Base-by-base conservation (phyloP, 2,888 invertebrate species). In the Oscheius sp. region DNA sequence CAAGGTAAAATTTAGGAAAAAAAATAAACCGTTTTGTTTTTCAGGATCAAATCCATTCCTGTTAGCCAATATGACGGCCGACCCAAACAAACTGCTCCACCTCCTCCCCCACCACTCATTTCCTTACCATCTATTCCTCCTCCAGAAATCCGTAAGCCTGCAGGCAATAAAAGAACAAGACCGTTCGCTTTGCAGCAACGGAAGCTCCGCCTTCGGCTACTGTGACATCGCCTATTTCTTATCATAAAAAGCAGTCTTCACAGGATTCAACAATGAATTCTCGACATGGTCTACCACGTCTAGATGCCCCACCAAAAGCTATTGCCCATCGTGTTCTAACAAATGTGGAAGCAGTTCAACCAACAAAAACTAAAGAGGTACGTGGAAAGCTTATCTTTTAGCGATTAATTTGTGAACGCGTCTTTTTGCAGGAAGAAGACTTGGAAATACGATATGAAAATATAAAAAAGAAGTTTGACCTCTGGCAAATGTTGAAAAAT, bases 11-110 rank as follows among this genome's bases (percentile, higher is more conserved):
- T 22, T 22, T 8, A 36, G 36, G 14, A 36, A 14, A 36, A 36
- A 36, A 36, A 36, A 36, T 14, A 14, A 36, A 36, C 8, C 14
- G 14, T 9, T 36, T 36, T 8, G 36, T 2, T 14, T 41, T 65
- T 20, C 28, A 57, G 67, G 38, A 17, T 67, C 14, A 67, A 57
- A 47, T 47, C 67, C 9, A 67, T 67, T 1, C 59, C 57, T 2
- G 67, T 67, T n/a, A 57, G 57, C 26, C 36, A 45, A 12, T 67
- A 67, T 24, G 67, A 67, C 20, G 67, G 67, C 2, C 17, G 59
- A 26, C 67, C 67, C n/a, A 57, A 57, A n/a, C 57, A 45, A n/a
- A 20, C 33, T n/a, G 67, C 67, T 45, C 57, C 67, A 2, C 57
- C 50, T 3, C 67, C 66, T 2, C 66, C 66, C 22, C 51, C 54